These are phyloP conservation scores for Megalops atlanticus DNA, from an alignment of 2,113 vertebrate genomes.

Conservation along the genomic window DNA sequence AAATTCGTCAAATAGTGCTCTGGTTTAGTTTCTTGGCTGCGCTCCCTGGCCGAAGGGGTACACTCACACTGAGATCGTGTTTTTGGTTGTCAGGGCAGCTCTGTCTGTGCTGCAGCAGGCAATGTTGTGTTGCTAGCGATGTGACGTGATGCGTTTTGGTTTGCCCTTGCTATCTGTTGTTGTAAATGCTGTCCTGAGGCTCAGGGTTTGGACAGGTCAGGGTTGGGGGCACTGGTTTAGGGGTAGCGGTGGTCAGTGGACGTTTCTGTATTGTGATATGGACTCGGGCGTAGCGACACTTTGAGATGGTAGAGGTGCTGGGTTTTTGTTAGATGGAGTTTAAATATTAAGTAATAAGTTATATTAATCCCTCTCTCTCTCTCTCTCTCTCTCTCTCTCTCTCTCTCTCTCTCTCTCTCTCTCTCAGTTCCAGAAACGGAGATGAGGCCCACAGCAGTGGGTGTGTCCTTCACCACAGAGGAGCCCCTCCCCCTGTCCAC, in stretches of 20 bases:
- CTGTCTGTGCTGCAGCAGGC: not conserved
- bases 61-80: too few species aligned
- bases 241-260: not conserved
- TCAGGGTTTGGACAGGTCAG: not conserved
- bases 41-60: too few species aligned
- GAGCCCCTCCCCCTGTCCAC: conserved; percentile 70
- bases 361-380: conserved; percentile 12
- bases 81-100: not conserved
- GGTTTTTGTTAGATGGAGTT: not conserved
- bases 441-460: conserved; percentile 55
- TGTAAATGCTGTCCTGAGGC: not conserved
- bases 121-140: not conserved
- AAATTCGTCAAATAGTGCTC: too few species aligned
- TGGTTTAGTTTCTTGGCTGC: too few species aligned
- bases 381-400: conserved; percentile 9
- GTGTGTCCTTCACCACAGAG: conserved; percentile 64
- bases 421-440: conserved; percentile 62
- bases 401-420: conserved; percentile 10
- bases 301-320: too few species aligned
- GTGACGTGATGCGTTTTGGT: not conserved
- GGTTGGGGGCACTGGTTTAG: not conserved
- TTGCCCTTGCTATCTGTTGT: not conserved
- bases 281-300: too few species aligned
- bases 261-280: too few species aligned
- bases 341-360: too few species aligned